These are phyloP conservation scores for Mesembrinibis cayennensis DNA, from an alignment of 2,113 vertebrate genomes.

Conservation along the genomic window DNA sequence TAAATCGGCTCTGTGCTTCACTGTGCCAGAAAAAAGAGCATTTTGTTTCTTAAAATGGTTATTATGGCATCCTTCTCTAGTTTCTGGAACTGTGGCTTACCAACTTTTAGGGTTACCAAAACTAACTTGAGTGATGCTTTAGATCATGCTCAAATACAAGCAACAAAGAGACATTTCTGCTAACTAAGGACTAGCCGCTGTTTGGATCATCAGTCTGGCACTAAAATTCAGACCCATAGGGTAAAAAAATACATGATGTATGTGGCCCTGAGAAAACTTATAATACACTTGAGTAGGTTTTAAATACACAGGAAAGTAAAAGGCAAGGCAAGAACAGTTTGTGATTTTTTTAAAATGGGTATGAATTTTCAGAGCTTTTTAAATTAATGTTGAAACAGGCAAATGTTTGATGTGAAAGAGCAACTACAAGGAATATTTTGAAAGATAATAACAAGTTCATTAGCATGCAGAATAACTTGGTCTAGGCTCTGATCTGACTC, in stretches of 20 bases:
- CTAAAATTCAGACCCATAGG: background rate
- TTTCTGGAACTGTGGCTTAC: background rate
- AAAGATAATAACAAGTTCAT: background rate
- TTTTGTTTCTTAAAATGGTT: background rate
- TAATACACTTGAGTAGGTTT: background rate
- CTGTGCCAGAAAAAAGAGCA: accelerated
- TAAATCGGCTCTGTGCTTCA: accelerated
- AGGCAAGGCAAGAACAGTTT: background rate
- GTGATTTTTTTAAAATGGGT: background rate
- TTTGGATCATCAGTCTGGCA: background rate
- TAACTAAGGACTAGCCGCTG: background rate
- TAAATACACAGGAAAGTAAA: background rate
- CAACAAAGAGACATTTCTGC: background rate
- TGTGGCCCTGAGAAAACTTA: background rate
- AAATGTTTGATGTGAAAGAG: background rate
- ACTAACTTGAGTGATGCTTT: accelerated
- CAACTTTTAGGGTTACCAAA: background rate
- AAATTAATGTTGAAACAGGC: background rate
- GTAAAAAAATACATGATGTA: background rate
- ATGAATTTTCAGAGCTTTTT: background rate
- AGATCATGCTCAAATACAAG: background rate
- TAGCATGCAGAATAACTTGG: background rate
- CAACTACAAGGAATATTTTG: background rate
- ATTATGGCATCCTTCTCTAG: background rate
- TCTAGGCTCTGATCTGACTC: background rate